Conservation (phyloP, 2,113 vertebrate genomes). For the Onychostruthus taczanowskii region DNA sequence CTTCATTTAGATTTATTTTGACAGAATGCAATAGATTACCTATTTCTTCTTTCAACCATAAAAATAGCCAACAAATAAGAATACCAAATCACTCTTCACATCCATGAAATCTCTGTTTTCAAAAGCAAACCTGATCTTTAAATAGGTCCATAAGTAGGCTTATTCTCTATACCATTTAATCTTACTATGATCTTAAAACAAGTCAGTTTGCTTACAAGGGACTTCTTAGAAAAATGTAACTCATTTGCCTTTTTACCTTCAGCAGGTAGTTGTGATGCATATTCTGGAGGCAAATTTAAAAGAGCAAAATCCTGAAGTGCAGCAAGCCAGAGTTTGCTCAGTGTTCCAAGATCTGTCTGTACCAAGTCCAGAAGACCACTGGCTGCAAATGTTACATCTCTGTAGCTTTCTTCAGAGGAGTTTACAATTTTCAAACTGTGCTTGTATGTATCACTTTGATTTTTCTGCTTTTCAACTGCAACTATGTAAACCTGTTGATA, state of each 20-base stretch:
- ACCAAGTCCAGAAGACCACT: constrained; percentile 83
- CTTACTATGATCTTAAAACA: neutral
- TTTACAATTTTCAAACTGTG: constrained; percentile 25
- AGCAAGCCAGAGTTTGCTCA: constrained; percentile 90
- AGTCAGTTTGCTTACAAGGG: neutral
- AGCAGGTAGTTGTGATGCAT: constrained; percentile 77
- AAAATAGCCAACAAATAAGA: neutral
- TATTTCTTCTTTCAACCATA: neutral
- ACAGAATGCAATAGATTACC: neutral
- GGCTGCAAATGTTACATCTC: neutral
- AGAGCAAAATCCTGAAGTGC: constrained; percentile 89
- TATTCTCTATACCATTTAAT: neutral
- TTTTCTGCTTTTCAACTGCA: constrained; percentile 82
- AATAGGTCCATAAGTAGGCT: neutral
- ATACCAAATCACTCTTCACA: neutral
- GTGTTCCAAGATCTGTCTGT: constrained; percentile 79
- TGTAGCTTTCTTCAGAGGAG: constrained; percentile 55
- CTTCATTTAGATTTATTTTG: neutral
- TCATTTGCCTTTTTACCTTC: constrained; percentile 76
- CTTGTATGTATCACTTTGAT: constrained; percentile 29
- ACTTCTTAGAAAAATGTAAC: neutral
- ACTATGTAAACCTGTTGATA: constrained; percentile 88
- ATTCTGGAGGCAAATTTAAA: constrained; percentile 84
- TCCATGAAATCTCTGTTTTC: neutral
- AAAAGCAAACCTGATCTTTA: neutral